Evolutionary conservation across 2,888 invertebrate genomes (phyloP).

Genomic region (Agrenia bidenticulata): DNA sequence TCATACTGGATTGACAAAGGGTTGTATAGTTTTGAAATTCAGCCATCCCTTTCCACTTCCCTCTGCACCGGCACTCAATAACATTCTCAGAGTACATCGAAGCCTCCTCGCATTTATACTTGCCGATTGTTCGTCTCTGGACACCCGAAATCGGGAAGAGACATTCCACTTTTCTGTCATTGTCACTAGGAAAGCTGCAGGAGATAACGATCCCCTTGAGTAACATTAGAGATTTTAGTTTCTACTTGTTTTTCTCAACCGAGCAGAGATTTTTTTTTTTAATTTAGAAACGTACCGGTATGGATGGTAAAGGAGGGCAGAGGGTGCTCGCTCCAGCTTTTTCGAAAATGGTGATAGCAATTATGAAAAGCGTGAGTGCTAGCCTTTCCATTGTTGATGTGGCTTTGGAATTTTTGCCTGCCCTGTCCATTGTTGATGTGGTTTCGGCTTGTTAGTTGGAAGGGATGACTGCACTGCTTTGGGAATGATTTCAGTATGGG

Average conservation of each 20-base stretch:
- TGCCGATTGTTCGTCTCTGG: conserved; percentile 32
- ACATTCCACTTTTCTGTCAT: conserved; percentile 2
- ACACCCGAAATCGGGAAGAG: conserved; percentile 3
- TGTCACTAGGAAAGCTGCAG: conserved; percentile 26
- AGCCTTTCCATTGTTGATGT: no score
- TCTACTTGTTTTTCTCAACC: no score
- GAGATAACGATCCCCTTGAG: conserved; percentile 37
- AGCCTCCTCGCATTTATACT: conserved; percentile 34
- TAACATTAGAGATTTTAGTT: no score
- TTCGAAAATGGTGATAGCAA: neutral
- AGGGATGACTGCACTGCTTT: no score
- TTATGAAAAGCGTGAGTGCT: no score
- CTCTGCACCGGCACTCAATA: conserved; percentile 34
- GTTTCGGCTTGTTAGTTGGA: no score
- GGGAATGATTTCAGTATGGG: no score
- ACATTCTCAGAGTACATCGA: conserved; percentile 23
- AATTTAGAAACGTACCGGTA: conserved; percentile 21
- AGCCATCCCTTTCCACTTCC: conserved; percentile 37
- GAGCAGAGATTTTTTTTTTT: no score
- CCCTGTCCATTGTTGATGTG: no score
- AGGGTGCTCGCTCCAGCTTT: neutral
- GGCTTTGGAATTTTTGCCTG: no score
- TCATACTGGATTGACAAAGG: conserved; percentile 1
- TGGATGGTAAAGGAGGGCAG: conserved; percentile 23
- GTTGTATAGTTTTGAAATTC: conserved; percentile 34